Conservation (phyloP, 53 echinoderm and acorn worm genomes). For the Arbacia lixula region DNA sequence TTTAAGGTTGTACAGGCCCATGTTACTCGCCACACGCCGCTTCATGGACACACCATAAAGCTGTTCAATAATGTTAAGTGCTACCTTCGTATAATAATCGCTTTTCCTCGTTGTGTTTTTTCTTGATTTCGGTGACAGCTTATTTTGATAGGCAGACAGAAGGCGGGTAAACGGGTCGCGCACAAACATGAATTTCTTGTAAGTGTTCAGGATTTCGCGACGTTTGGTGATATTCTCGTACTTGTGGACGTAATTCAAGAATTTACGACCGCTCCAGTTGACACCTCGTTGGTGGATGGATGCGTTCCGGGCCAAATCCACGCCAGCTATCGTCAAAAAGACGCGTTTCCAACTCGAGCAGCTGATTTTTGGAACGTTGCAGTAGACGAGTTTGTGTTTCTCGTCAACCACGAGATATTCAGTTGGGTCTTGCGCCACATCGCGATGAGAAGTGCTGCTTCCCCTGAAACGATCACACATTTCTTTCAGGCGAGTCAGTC, state of each 20-base stretch:
- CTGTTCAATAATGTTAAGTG: background rate
- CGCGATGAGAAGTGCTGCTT: background rate
- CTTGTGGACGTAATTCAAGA: slow-evolving; percentile 21
- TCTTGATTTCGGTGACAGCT: background rate
- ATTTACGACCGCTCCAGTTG: background rate
- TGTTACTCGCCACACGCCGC: background rate
- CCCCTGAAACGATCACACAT: no score
- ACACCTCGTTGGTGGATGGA: background rate
- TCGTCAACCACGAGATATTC: slow-evolving; percentile 32
- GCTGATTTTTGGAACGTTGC: slow-evolving; percentile 25
- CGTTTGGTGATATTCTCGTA: background rate
- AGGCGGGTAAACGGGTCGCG: slow-evolving; percentile 34
- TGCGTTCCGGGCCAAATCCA: background rate
- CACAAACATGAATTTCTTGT: slow-evolving; percentile 16
- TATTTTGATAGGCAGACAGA: slow-evolving; percentile 19
- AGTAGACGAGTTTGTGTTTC: slow-evolving; percentile 5
- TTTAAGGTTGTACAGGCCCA: slow-evolving; percentile 6
- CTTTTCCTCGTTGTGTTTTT: background rate
- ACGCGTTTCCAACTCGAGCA: slow-evolving; percentile 17
- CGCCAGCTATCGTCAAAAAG: background rate
- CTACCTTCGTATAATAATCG: background rate
- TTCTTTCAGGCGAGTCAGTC: background rate
- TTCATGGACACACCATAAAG: background rate
- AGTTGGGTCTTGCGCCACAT: slow-evolving; percentile 4
- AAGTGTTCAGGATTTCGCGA: slow-evolving; percentile 1